Evolutionary conservation across 2,797 vertebrate genomes (phyloP).

Genomic region (Syncerus caffer): DNA sequence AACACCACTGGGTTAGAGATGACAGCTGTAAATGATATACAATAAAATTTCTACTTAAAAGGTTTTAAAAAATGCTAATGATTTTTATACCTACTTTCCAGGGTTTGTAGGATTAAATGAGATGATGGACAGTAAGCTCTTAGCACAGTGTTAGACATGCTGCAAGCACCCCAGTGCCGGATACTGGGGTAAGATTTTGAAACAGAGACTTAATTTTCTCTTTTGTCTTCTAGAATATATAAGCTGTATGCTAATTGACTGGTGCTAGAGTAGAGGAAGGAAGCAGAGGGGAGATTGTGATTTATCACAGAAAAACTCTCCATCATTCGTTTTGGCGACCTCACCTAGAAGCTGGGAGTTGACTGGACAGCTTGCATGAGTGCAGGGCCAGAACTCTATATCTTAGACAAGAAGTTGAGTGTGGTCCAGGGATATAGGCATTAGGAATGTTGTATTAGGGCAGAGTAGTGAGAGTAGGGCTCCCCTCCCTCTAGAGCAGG

Average conservation of each 20-base stretch:
- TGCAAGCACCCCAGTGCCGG: fast-evolving
- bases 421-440: fast-evolving
- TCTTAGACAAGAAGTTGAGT: neutral
- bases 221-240: neutral
- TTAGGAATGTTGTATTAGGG: neutral
- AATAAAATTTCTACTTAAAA: neutral
- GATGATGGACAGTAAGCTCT: neutral
- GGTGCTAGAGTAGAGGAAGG: neutral
- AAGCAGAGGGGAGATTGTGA: no score
- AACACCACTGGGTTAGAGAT: neutral
- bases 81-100: neutral
- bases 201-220: neutral
- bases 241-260: neutral
- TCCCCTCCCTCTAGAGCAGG: neutral
- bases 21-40: neutral
- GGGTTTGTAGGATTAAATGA: neutral
- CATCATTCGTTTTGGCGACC: no score
- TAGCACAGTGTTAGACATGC: fast-evolving
- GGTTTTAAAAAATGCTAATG: neutral
- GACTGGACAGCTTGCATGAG: neutral
- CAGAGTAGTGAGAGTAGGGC: fast-evolving
- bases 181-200: neutral
- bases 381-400: neutral
- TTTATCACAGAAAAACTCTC: neutral
- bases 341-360: neutral